Evolutionary conservation across 2,113 vertebrate genomes (phyloP).

Genomic region (Apaloderma vittatum): DNA sequence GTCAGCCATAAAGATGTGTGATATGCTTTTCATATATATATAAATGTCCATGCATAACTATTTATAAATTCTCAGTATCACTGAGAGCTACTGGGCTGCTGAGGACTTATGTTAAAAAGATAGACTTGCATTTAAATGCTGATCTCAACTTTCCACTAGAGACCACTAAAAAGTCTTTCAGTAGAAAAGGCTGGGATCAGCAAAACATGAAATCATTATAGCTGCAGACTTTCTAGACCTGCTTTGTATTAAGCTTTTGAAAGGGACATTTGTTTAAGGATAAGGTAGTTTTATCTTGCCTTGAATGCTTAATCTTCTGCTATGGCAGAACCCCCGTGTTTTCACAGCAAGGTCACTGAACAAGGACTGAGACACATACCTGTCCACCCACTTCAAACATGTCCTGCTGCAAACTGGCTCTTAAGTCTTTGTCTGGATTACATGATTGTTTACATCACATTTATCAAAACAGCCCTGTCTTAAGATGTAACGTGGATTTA

Average conservation of each 20-base stretch:
- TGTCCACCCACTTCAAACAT: neutral
- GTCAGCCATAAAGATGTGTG: slow-evolving; percentile 4
- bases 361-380: neutral
- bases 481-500: neutral
- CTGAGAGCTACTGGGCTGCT: slow-evolving; percentile 69
- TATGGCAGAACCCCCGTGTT: neutral
- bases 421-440: neutral
- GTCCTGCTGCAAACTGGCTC: neutral
- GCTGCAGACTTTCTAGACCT: slow-evolving; percentile 79
- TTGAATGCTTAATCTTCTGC: slow-evolving; percentile 60
- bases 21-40: slow-evolving; percentile 42
- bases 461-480: neutral
- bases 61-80: slow-evolving; percentile 73
- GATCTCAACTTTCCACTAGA: slow-evolving; percentile 82
- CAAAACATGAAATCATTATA: slow-evolving; percentile 85
- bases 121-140: slow-evolving; percentile 83
- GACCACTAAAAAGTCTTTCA: slow-evolving; percentile 85
- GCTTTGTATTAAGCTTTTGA: slow-evolving; percentile 80
- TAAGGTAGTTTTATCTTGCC: slow-evolving; percentile 71
- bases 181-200: slow-evolving; percentile 81
- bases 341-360: slow-evolving; percentile 32
- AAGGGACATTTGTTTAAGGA: slow-evolving; percentile 83
- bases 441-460: neutral
- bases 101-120: slow-evolving; percentile 79
- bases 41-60: neutral